Evolutionary conservation across 2,113 vertebrate species (phyloP), one percentile per base, ranked within the genome.

Genomic region (Sapayoa aenigma): DNA sequence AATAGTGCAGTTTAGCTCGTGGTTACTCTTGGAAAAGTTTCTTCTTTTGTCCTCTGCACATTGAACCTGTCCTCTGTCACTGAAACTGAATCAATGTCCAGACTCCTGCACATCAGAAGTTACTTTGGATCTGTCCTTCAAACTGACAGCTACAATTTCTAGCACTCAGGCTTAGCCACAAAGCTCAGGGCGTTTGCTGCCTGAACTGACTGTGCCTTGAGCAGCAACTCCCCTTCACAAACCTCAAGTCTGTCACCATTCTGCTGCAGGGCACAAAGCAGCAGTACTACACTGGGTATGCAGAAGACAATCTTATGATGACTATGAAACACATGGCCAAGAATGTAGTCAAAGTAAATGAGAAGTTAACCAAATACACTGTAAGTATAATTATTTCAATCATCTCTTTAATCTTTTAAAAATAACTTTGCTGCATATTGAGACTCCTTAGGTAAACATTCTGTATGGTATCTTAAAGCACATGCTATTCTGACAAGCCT

Each of bases 321-420:
- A 93, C 98, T 78, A 98, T 99, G 98, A 98, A 98, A 93, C 99
- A 98, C 55, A 98, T 99, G 88, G 99, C 99, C 92, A 99, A 99
- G 87, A 99, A 99, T 1, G 96, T 99, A 1, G 96, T 98, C 65
- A 97, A 85, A 90, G 97, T 99, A 17, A 99, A 99, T 2, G 98
- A 98, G 23, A 98, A 98, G 14, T 94, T 98, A 44, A 98, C 98
- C 0, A 99, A 99, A 93, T 98, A 99, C 86, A 95, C 96, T n/a
- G 99, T 99, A 97, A 98, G 98, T 97, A 94, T 55, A 63, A 47
- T 35, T 66, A n/a, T 5, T 35, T 24, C 9, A 56, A 31, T 93
- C 1, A 13, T 68, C 9, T 30, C 12, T 35, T 16, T 44, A 4
- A 11, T 37, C 24, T 79, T 86, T 39, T 76, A 4, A 44, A 56